A percentile compares a stretch with the other conserved stretches of the same genome.
Evolutionary conservation across 2,797 vertebrate genomes (phyloP).

Genomic region (Dendrocincla tyrannina): DNA sequence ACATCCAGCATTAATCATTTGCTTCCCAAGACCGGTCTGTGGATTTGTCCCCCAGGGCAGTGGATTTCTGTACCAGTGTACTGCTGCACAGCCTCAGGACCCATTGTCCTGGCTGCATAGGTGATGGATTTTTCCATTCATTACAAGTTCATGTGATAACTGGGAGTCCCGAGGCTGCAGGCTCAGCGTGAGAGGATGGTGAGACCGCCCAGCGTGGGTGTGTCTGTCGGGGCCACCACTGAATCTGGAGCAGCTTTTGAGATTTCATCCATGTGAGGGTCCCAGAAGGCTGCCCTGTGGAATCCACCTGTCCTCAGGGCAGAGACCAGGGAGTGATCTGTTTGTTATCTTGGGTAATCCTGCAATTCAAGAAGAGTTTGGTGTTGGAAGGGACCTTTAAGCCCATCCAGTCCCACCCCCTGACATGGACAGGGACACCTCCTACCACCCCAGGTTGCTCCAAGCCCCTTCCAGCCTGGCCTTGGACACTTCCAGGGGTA

Average conservation of each 20-base stretch:
- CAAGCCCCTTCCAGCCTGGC: neutral
- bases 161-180: neutral
- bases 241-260: too few relatives aligned
- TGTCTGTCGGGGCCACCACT: accelerated
- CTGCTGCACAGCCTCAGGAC: accelerated
- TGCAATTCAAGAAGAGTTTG: neutral
- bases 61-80: accelerated
- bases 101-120: accelerated
- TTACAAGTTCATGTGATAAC: accelerated
- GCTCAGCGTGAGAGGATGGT: neutral
- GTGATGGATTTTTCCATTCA: neutral
- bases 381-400: neutral
- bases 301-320: accelerated
- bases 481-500: neutral
- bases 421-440: neutral
- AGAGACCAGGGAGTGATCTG: neutral
- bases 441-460: neutral
- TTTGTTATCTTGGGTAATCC: neutral
- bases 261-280: accelerated
- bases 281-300: accelerated
- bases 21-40: neutral
- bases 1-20: neutral
- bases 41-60: neutral
- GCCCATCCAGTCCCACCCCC: accelerated
- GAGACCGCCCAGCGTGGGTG: accelerated